Evolutionary conservation across 2,797 vertebrate species (phyloP), one percentile per base, ranked within the genome.

Genomic region (Trichosurus vulpecula): DNA sequence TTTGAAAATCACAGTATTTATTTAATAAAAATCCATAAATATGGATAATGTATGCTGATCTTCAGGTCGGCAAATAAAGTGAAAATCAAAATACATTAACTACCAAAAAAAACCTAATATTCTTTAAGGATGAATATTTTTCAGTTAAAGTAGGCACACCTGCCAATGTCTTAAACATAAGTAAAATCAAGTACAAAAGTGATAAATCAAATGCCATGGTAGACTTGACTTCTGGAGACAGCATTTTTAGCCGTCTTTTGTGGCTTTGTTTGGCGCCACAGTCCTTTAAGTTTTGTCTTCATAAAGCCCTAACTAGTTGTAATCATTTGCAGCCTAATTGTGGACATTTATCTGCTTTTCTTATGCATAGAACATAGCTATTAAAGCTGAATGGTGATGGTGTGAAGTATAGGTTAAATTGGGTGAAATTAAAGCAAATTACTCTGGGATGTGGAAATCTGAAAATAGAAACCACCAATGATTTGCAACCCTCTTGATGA

Each of bases 381-480:
- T 99, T 99, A 99, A 99, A 99, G 99, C 98, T 99, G 99, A 99
- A 99, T 99, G 98, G 99, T 99, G 99, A 99, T 98, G 98, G 99
- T 98, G 99, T 99, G 99, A 99, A 99, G 99, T 99, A 99, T 99
- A 99, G 99, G 99, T 99, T 99, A 99, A 99, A 99, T 99, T 99
- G 99, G 99, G 99, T 99, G 99, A 99, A 99, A 99, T 99, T 99
- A 99, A 99, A 99, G 99, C 99, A 99, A 99, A 99, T 99, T 99
- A 99, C 99, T 99, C 99, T 98, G 99, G 99, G 99, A 99, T 99
- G 99, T 99, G 98, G 98, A 99, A 99, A 98, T 99, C 99, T 98
- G 98, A 99, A 99, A 99, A 99, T 99, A 99, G 98, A 99, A 99
- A 99, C 99, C 98, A 99, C 99, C 99, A 99, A 99, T 99, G 99